Evolutionary conservation across 2,113 vertebrate species (phyloP).

Genomic region (Ochotona curzoniae): DNA sequence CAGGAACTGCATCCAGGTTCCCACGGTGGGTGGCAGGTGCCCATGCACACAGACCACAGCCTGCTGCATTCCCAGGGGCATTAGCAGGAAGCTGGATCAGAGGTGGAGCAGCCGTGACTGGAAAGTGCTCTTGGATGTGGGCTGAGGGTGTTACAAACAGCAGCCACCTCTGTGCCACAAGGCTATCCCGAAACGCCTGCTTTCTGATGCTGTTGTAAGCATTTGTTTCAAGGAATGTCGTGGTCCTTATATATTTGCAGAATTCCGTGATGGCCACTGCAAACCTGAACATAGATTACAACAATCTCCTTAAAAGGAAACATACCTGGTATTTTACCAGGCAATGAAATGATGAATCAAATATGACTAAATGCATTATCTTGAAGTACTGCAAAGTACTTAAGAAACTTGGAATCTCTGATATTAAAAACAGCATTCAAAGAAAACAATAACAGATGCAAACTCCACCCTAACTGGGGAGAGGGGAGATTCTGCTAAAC

Average conservation of each 20-base stretch:
- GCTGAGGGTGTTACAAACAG: too few relatives aligned
- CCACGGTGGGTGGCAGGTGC: too few relatives aligned
- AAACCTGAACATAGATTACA: slow-evolving; percentile 30
- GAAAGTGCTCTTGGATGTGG: too few relatives aligned
- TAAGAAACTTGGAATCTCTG: slow-evolving; percentile 6
- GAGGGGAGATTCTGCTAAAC: background rate
- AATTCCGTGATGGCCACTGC: background rate
- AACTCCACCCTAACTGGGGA: background rate
- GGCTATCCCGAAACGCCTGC: background rate
- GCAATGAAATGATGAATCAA: background rate
- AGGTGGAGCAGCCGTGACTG: too few relatives aligned
- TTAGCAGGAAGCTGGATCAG: too few relatives aligned
- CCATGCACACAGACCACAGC: too few relatives aligned
- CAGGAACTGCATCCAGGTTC: too few relatives aligned
- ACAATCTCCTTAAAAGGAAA: slow-evolving; percentile 10
- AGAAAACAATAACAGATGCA: slow-evolving; percentile 24
- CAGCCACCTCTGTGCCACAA: too few relatives aligned
- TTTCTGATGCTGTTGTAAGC: background rate
- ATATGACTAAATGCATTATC: background rate
- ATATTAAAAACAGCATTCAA: background rate
- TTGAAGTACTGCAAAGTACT: background rate
- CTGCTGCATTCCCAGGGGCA: too few relatives aligned
- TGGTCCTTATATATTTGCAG: background rate
- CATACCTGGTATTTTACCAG: background rate
- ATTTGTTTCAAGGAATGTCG: slow-evolving; percentile 16